Evolutionary conservation across 2,113 vertebrate species (phyloP).

Genomic region (Narcine bancroftii): DNA sequence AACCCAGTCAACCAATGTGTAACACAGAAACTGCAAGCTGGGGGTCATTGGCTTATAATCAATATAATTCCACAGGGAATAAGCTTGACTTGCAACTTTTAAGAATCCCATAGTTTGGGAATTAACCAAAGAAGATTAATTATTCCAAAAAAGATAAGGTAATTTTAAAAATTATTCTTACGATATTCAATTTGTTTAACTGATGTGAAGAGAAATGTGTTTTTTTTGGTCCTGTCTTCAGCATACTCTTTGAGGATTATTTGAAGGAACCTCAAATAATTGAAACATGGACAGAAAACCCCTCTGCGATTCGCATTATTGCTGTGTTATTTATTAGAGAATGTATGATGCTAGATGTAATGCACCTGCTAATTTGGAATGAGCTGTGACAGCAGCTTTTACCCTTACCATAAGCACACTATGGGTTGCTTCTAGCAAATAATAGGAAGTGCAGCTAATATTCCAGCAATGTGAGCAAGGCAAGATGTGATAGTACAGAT

Average conservation of each 20-base stretch:
- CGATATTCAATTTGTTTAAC: not conserved
- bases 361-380: not conserved
- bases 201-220: not conserved
- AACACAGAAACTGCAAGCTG: slow-evolving; percentile 49
- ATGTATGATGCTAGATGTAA: not conserved
- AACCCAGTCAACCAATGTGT: slow-evolving; percentile 44
- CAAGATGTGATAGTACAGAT: no score
- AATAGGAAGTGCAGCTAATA: not conserved
- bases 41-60: slow-evolving; percentile 52
- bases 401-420: not conserved
- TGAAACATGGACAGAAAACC: not conserved
- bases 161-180: not conserved
- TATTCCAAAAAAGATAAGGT: slow-evolving; percentile 42
- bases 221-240: not conserved
- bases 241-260: not conserved
- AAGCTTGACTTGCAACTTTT: slow-evolving; percentile 50
- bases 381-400: not conserved
- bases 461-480: not conserved
- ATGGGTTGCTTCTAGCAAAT: not conserved
- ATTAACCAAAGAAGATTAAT: slow-evolving; percentile 57
- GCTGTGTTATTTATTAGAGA: not conserved
- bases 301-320: not conserved
- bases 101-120: slow-evolving; percentile 50
- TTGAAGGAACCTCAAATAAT: not conserved
- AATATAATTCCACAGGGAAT: slow-evolving; percentile 54